These are phyloP conservation scores for Drosophila ironensis DNA, from an alignment of 1,140 invertebrate species.

Conservation along the genomic window DNA sequence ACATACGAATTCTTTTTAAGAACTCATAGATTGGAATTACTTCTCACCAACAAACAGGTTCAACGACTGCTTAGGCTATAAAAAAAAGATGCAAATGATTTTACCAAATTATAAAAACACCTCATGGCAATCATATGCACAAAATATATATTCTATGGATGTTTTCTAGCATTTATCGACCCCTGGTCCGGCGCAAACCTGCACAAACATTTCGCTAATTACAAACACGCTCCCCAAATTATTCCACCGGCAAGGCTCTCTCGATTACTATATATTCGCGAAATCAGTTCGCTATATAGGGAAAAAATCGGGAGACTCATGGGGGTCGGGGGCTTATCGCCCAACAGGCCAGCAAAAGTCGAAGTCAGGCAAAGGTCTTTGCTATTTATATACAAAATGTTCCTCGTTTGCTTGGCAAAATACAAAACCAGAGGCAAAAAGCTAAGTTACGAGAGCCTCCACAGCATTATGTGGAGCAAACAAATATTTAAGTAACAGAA, in stretches of 20 bases:
- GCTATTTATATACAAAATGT: constrained; percentile 58
- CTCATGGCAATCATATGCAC: no score
- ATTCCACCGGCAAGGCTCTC: constrained; percentile 6
- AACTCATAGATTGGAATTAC: no score
- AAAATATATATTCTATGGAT: constrained; percentile 29
- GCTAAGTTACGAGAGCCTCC: constrained; percentile 1
- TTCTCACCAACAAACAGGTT: no score
- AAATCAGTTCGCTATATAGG: constrained; percentile 31
- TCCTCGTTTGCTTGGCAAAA: constrained; percentile 16
- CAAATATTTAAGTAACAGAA: constrained; percentile 45
- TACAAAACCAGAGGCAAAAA: neutral
- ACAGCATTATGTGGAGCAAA: constrained; percentile 37
- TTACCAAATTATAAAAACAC: no score
- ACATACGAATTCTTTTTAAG: no score
- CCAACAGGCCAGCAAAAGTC: constrained; percentile 33
- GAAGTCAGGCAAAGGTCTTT: constrained; percentile 58
- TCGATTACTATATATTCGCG: constrained; percentile 13
- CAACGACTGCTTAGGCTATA: no score
- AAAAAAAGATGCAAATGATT: no score
- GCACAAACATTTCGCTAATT: constrained; percentile 53
- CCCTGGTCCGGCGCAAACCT: neutral
- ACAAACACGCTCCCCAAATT: constrained; percentile 41
- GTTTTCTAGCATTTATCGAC: neutral
- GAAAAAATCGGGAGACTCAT: neutral
- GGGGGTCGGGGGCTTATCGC: constrained; percentile 39